Percentiles rank a stretch among this genome's conserved stretches.
Evolutionary conservation across 2,888 invertebrate genomes (phyloP).

Genomic region (Seladonia tumulorum): DNA sequence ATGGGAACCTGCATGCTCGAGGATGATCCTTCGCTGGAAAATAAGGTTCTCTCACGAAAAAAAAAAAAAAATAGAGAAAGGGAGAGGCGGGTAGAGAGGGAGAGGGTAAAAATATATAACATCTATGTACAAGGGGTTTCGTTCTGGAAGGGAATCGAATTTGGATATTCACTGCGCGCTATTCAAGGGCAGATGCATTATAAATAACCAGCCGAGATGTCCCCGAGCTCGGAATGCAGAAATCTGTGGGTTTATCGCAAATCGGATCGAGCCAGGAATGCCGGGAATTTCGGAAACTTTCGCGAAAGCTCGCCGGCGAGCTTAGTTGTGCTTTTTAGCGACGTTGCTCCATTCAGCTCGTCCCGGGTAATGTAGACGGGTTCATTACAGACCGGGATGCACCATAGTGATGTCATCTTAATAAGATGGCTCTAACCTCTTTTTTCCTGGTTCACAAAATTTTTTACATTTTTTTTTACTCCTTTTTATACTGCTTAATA

Average conservation of each 20-base stretch:
- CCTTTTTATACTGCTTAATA: neutral
- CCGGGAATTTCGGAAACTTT: constrained; percentile 25
- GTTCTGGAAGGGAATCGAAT: neutral
- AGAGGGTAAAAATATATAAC: neutral
- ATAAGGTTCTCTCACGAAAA: neutral
- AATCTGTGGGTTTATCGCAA: neutral
- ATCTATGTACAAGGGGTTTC: neutral
- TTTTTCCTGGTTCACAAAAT: neutral
- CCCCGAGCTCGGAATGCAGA: constrained; percentile 10
- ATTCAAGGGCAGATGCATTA: neutral
- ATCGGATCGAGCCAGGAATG: constrained; percentile 5
- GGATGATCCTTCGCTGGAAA: neutral
- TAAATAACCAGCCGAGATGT: constrained; percentile 10
- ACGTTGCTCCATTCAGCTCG: neutral
- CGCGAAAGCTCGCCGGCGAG: neutral
- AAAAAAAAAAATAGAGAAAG: neutral
- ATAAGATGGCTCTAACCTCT: neutral
- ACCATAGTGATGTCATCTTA: neutral
- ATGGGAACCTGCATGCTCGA: neutral
- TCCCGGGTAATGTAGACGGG: neutral
- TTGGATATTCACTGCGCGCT: neutral
- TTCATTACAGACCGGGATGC: neutral
- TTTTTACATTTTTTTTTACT: neutral
- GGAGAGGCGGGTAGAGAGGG: no score
- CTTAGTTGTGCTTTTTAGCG: constrained; percentile 1